phyloP scores from a whole-genome alignment of 2,888 invertebrate genomes.

The Drosophila pseudotakahashii region DNA sequence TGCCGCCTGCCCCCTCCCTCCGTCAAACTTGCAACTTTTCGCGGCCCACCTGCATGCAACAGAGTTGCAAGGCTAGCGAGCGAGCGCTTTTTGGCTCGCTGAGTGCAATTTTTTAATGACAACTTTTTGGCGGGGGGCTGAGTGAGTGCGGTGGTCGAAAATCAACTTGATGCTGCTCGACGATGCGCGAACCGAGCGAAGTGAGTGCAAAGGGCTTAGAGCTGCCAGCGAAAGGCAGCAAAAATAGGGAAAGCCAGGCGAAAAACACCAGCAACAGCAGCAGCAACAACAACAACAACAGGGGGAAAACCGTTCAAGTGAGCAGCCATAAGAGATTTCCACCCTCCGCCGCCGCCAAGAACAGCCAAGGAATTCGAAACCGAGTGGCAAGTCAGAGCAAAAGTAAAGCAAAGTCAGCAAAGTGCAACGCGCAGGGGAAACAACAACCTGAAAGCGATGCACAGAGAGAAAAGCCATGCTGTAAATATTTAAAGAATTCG shows the following conservation, averaged over 20 bases:
- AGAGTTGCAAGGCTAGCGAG: too few relatives aligned
- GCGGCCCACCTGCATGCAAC: slow-evolving; percentile 41
- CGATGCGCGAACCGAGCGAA: slow-evolving; percentile 48
- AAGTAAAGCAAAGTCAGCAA: slow-evolving; percentile 38
- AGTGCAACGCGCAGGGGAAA: slow-evolving; percentile 42
- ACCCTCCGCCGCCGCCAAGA: slow-evolving; percentile 1
- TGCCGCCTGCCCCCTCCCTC: slow-evolving; percentile 7
- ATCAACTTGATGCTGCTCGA: slow-evolving; percentile 52
- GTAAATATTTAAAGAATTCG: too few relatives aligned
- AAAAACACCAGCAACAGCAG: neutral
- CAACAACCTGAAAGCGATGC: slow-evolving; percentile 8
- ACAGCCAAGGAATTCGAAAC: slow-evolving; percentile 12
- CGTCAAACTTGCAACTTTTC: neutral
- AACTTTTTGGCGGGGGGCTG: slow-evolving; percentile 35
- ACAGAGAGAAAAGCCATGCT: neutral
- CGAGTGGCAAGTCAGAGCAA: slow-evolving; percentile 16
- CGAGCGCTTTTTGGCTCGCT: slow-evolving; percentile 35
- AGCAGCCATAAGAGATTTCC: slow-evolving; percentile 48
- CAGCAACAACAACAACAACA: slow-evolving; percentile 6
- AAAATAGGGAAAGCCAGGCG: neutral
- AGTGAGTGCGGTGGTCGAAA: slow-evolving; percentile 20
- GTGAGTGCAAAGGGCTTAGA: slow-evolving; percentile 47
- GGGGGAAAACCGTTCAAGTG: slow-evolving; percentile 56
- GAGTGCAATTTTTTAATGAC: slow-evolving; percentile 61
- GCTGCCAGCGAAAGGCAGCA: slow-evolving; percentile 11